Conservation (phyloP, 2,113 vertebrate genomes). For the Actinemys pallida region DNA sequence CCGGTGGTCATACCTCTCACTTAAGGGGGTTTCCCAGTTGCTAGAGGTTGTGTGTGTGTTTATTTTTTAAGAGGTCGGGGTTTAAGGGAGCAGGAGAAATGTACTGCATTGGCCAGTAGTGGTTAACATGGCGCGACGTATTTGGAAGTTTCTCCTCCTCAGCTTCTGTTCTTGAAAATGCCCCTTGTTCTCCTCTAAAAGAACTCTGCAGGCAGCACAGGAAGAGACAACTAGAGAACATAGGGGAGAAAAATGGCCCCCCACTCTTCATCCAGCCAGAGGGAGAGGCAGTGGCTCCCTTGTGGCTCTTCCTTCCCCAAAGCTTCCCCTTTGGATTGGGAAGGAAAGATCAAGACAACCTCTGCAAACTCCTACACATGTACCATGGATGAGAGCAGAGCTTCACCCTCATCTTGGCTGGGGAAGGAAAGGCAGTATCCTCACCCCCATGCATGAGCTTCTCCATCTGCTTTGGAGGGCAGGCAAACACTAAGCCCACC, state of each 20-base stretch:
- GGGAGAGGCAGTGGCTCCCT: background rate
- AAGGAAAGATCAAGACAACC: background rate
- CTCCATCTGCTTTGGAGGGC: background rate
- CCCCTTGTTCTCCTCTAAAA: too few species aligned
- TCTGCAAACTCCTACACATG: background rate
- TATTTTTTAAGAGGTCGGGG: background rate
- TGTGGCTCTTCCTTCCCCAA: background rate
- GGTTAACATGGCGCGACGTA: background rate
- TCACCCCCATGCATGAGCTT: background rate
- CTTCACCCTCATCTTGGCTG: background rate
- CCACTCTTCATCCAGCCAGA: background rate
- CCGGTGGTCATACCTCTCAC: background rate
- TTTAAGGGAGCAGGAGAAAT: background rate
- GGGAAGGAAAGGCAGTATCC: background rate
- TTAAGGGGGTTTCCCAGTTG: background rate
- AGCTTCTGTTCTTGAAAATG: background rate
- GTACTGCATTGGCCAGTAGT: background rate
- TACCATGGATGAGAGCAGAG: background rate
- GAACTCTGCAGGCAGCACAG: too few species aligned
- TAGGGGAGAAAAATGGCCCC: too few species aligned
- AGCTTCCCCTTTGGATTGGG: background rate
- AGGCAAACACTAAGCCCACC: background rate
- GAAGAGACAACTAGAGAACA: too few species aligned
- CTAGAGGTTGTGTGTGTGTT: background rate
- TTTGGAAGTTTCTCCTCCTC: background rate